Evolutionary conservation across 2,888 invertebrate genomes (phyloP).

Genomic region (Panorpa germanica): DNA sequence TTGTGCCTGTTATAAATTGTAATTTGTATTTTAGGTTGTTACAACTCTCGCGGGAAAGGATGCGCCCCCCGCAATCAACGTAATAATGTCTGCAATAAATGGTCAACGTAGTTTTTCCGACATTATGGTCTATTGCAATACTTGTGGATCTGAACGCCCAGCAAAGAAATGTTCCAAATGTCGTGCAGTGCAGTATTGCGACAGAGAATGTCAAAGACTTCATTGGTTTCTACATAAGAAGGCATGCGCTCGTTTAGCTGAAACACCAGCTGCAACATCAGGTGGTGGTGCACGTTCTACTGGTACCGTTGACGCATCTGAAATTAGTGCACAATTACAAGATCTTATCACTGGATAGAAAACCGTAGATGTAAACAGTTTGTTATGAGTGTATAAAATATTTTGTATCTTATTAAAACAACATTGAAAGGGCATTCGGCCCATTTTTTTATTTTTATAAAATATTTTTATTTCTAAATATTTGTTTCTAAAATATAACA

Average conservation of each 20-base stretch:
- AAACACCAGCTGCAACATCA: conserved; percentile 20
- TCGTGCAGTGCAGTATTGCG: conserved; percentile 85
- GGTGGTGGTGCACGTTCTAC: conserved; percentile 17
- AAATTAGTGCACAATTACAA: conserved; percentile 30
- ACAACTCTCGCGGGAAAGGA: conserved; percentile 57
- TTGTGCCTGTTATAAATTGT: too few relatives aligned
- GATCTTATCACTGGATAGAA: conserved; percentile 21
- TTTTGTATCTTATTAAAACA: too few relatives aligned
- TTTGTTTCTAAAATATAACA: too few relatives aligned
- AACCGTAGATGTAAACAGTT: too few relatives aligned
- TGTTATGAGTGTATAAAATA: too few relatives aligned
- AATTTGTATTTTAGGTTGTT: too few relatives aligned
- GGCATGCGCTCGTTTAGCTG: conserved; percentile 48
- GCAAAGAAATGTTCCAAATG: conserved; percentile 90
- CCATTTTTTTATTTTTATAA: too few relatives aligned
- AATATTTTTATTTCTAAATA: too few relatives aligned
- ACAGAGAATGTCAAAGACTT: conserved; percentile 80
- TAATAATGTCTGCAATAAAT: conserved; percentile 67
- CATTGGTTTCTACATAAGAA: conserved; percentile 89
- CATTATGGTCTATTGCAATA: conserved; percentile 50
- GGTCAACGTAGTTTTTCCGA: conserved; percentile 69
- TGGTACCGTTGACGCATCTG: conserved; percentile 25
- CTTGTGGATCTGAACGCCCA: conserved; percentile 78
- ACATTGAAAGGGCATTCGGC: too few relatives aligned
- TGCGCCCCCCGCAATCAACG: conserved; percentile 45